Base-by-base conservation (phyloP, 2,797 vertebrate species). In the Amazonetta brasiliensis region DNA sequence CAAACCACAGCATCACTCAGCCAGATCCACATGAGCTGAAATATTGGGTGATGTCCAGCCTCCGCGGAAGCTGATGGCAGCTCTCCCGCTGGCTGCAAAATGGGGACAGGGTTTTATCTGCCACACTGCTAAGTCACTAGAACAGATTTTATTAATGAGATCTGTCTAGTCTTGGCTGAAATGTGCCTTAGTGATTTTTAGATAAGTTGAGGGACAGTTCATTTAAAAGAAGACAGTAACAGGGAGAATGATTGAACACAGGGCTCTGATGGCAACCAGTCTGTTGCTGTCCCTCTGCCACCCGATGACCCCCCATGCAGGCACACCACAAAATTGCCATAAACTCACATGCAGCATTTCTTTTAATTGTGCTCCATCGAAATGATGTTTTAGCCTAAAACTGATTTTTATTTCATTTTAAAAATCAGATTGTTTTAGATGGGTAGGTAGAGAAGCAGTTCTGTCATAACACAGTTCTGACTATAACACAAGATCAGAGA, bases 11-110 rank as follows among this genome's bases (percentile, higher is more conserved):
- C 75, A 73, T 93, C 48, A 19, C 89, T 89, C 56, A 71, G 64
- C 39, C 23, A 43, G 41, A 68, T 11, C 39, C 33, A 46, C 37
- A 75, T 8, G 22, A 83, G 17, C 82, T 81, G 39, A 75, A 60
- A 54, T 25, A 14, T 0, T 78, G 87, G 89, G 72, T 39, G 35
- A 52, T 12, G 52, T 66, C 89, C 82, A 95, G 92, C 41, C 74
- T 52, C 64, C 63, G 77, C 58, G 91, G 78, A 33, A 77, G 87
- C 72, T 93, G 64, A 74, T 93, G 87, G 92, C 91, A 95, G 66
- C 62, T 69, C 37, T 96, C 87, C 87, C 59, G 26, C 73, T 55
- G 84, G 28, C 64, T 95, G 92, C 48, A 71, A 26, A 52, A 21
- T 5, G 31, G 21, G 73, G 56, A 15, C n/a, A 76, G 58, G 22